Percentiles rank a stretch among this genome's conserved stretches.
phyloP scores from a whole-genome alignment of 2,888 invertebrate genomes.

The Cephus pulcher region DNA sequence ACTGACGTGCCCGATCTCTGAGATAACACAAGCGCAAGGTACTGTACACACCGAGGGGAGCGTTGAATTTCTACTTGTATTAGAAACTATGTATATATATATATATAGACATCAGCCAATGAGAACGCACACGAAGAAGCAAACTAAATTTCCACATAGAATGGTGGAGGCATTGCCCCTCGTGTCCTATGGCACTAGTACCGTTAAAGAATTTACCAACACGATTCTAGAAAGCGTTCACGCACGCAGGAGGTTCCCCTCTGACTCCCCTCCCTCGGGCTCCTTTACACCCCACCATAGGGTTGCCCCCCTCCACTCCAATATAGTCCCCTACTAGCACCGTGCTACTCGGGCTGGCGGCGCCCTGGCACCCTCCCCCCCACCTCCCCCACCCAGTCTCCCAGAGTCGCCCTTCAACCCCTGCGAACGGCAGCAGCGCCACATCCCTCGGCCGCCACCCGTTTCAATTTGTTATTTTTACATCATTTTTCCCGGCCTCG shows the following conservation, averaged over 20 bases:
- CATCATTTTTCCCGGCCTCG: slow-evolving; percentile 52
- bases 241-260: slow-evolving; percentile 14
- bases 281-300: slow-evolving; percentile 6
- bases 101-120: neutral
- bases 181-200: slow-evolving; percentile 13
- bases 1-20: neutral
- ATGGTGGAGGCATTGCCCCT: slow-evolving; percentile 47
- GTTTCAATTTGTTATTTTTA: slow-evolving; percentile 62
- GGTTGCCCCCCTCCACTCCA: slow-evolving; percentile 3
- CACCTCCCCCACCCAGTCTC: slow-evolving; percentile 6
- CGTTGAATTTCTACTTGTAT: neutral
- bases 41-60: neutral
- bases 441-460: slow-evolving; percentile 44
- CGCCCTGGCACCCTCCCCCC: slow-evolving; percentile 1
- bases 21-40: neutral
- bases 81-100: neutral
- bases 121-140: slow-evolving; percentile 14
- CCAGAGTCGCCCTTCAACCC: slow-evolving; percentile 25
- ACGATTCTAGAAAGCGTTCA: slow-evolving; percentile 5
- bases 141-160: slow-evolving; percentile 48
- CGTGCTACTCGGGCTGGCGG: neutral
- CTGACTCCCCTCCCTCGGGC: slow-evolving; percentile 12
- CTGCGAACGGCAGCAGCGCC: slow-evolving; percentile 20
- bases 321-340: neutral
- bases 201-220: neutral